phyloP scores from a whole-genome alignment of 2,888 invertebrate genomes.

The Zhuqinia jingwanae region DNA sequence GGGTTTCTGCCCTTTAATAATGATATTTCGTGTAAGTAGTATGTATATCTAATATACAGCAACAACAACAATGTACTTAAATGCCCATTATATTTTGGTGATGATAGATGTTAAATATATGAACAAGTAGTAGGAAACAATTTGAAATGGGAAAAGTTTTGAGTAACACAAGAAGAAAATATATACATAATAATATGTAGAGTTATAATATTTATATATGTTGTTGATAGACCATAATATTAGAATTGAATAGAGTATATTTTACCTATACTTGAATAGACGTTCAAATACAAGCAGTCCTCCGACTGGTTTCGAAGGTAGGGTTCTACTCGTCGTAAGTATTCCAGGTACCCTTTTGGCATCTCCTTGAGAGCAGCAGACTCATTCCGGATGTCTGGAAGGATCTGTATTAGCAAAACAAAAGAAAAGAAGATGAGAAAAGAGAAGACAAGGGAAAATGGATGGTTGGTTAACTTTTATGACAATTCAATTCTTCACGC shows the following conservation, averaged over 20 bases:
- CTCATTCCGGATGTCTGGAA: slow-evolving; percentile 87
- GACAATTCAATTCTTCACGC: slow-evolving; percentile 71
- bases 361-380: slow-evolving; percentile 91
- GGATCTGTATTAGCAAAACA: slow-evolving; percentile 83
- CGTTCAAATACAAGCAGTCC: slow-evolving; percentile 98
- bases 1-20: no score
- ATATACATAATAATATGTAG: slow-evolving; percentile 30
- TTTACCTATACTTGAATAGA: slow-evolving; percentile 97
- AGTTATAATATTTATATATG: no score
- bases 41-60: not conserved
- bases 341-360: slow-evolving; percentile 95
- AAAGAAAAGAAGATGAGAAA: slow-evolving; percentile 80
- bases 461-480: slow-evolving; percentile 65
- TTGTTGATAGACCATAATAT: slow-evolving; percentile 39
- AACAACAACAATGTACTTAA: not conserved
- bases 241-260: slow-evolving; percentile 61
- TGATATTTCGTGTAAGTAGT: not conserved
- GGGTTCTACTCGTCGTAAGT: slow-evolving; percentile 91
- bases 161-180: slow-evolving; percentile 18
- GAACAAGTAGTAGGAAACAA: slow-evolving; percentile 60
- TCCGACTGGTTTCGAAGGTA: slow-evolving; percentile 96
- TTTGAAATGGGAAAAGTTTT: slow-evolving; percentile 70
- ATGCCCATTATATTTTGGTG: slow-evolving; percentile 32
- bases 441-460: slow-evolving; percentile 31
- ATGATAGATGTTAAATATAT: slow-evolving; percentile 48